phyloP scores from a whole-genome alignment of 2,113 vertebrate species.

The Vanacampus margaritifer region DNA sequence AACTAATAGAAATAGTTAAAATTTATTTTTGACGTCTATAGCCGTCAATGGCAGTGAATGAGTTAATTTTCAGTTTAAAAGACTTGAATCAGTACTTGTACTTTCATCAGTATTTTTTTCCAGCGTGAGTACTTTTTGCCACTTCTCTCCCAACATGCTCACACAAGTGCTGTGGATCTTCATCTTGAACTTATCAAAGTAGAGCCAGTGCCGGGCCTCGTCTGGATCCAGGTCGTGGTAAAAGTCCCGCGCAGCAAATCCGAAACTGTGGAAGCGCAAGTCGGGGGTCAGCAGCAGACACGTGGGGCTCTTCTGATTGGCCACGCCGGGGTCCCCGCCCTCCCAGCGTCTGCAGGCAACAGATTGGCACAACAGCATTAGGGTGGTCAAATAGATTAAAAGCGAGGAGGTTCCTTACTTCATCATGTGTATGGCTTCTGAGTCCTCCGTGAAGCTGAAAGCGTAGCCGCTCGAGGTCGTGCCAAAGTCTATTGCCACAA shows the following conservation, averaged over 20 bases:
- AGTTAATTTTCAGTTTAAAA: too few relatives aligned
- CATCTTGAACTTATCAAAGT: conserved; percentile 99
- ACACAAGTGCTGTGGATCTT: conserved; percentile 94
- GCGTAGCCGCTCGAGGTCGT: conserved; percentile 96
- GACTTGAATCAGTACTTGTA: too few relatives aligned
- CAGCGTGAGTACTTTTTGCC: not conserved
- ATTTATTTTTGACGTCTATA: too few relatives aligned
- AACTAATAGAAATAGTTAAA: too few relatives aligned
- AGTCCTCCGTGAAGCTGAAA: conserved; percentile 89
- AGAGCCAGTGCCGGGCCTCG: conserved; percentile 90
- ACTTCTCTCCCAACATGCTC: conserved; percentile 11
- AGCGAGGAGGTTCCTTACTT: conserved; percentile 66
- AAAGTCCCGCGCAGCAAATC: conserved; percentile 88
- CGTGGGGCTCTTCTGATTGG: conserved; percentile 97
- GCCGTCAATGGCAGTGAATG: too few relatives aligned
- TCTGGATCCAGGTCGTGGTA: conserved; percentile 95
- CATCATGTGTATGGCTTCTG: conserved; percentile 97
- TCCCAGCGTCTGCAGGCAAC: conserved; percentile 86
- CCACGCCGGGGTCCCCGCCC: conserved; percentile 91
- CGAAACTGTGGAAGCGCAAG: conserved; percentile 90
- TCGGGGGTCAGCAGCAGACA: conserved; percentile 90
- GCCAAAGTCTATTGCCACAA: conserved; percentile 93
- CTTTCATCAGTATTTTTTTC: too few relatives aligned
- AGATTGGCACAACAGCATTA: not conserved
- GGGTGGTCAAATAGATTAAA: not conserved